Base-by-base conservation (phyloP, 2,113 vertebrate genomes). In the Hippocampus abdominalis region DNA sequence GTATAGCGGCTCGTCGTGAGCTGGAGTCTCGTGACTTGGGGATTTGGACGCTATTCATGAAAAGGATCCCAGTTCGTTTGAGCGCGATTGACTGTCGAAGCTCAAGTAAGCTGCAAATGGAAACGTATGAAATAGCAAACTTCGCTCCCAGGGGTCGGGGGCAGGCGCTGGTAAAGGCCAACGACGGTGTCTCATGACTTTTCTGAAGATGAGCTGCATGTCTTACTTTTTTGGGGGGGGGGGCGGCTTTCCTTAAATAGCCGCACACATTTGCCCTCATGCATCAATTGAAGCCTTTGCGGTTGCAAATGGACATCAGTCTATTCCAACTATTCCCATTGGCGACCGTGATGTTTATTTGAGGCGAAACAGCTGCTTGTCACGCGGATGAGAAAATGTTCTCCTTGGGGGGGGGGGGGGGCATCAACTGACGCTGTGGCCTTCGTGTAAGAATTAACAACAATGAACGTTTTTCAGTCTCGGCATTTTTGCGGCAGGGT, bases 21-120 rank as follows among this genome's bases (percentile, higher is more conserved):
- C 23, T 4, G 10, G 10, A 48, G 39, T 65, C 21, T 32, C 9
- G 16, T 60, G 29, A 60, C n/a, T 36, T 63, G 9, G 21, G 23
- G n/a, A 64, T 71, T 63, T 63, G 11, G 36, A 1, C 10, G 39
- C 61, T n/a, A 40, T 63, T 23, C 5, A 25, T 40, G 42, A 64
- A 44, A 64, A n/a, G 39, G 12, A 6, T 23, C 13, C 25, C 12
- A 39, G 59, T 61, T 12, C 36, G 15, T 6, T 64, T 13, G n/a
- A 15, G 23, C 23, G 23, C 15, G 13, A 46, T 13, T 15, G n/a
- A 46, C n/a, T 15, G 63, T 25, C 63, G 12, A 64, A 15, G 29
- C 40, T 72, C 77, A 84, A 81, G 73, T 83, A 71, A 60, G 66
- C 81, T 79, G 29, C 62, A 87, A 89, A 87, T 87, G 85, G 85